phyloP scores from a whole-genome alignment of 2,888 invertebrate genomes.

The Sinodicranocentrus sp. region DNA sequence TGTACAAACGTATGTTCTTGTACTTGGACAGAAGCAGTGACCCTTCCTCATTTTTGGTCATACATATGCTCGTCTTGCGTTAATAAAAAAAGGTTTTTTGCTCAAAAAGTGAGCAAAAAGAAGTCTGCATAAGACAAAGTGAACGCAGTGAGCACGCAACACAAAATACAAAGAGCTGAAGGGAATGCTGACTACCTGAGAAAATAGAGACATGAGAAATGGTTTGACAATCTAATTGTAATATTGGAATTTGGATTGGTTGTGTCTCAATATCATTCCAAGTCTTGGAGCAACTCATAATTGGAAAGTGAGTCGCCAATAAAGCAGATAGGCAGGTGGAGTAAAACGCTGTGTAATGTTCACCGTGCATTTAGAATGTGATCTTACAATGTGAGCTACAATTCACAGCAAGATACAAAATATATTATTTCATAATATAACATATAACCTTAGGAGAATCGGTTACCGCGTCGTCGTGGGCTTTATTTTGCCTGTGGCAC shows the following conservation, averaged over 20 bases:
- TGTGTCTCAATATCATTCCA: too few relatives aligned
- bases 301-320: too few relatives aligned
- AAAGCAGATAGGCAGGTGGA: too few relatives aligned
- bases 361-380: too few relatives aligned
- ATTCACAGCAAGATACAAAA: too few relatives aligned
- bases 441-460: conserved; percentile 7
- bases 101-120: conserved; percentile 17
- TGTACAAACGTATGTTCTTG: background rate
- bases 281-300: too few relatives aligned
- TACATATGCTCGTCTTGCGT: background rate
- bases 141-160: too few relatives aligned
- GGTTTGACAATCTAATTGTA: conserved; percentile 19
- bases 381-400: too few relatives aligned
- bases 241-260: background rate
- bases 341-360: too few relatives aligned
- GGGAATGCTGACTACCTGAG: background rate
- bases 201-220: conserved; percentile 15
- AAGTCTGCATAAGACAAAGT: background rate
- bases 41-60: conserved; percentile 47
- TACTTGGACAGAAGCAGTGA: conserved; percentile 29
- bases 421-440: too few relatives aligned
- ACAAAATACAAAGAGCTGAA: too few relatives aligned
- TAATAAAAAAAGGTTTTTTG: conserved; percentile 32
- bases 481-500: conserved; percentile 19
- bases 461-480: background rate